A percentile compares a stretch with the other conserved stretches of the same genome.
Conservation (phyloP, 2,113 vertebrate genomes). For the Larimichthys polyactis region DNA sequence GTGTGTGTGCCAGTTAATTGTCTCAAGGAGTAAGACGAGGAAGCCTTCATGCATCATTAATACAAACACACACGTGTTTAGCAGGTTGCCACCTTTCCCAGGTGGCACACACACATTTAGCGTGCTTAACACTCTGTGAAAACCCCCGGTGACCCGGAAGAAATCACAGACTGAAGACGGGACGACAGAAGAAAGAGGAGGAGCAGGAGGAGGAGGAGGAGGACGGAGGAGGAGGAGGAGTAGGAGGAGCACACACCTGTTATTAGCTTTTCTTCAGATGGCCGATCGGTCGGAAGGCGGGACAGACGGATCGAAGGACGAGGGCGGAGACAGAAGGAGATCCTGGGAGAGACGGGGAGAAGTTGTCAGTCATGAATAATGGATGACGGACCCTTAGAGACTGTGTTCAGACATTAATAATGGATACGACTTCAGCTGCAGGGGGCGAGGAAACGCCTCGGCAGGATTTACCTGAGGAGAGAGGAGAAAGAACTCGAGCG, state of each 20-base stretch:
- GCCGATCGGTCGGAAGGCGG: conserved; percentile 22
- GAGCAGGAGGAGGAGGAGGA: neutral
- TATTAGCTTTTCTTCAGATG: conserved; percentile 80
- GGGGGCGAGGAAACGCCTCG: conserved; percentile 43
- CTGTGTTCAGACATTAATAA: conserved; percentile 78
- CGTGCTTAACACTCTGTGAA: conserved; percentile 45
- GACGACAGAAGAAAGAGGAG: conserved; percentile 35
- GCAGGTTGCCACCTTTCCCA: conserved; percentile 57
- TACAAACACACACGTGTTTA: conserved; percentile 61
- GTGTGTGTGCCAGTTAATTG: conserved; percentile 10
- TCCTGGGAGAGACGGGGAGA: conserved; percentile 67
- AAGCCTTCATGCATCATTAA: conserved; percentile 57
- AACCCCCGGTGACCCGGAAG: conserved; percentile 46
- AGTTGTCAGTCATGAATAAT: conserved; percentile 77
- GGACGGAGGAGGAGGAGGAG: conserved; percentile 23
- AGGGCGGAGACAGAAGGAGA: conserved; percentile 60
- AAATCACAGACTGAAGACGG: conserved; percentile 50
- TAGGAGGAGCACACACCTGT: conserved; percentile 72
- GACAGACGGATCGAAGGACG: conserved; percentile 24
- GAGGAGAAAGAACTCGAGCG: conserved; percentile 1
- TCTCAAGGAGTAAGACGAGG: conserved; percentile 44
- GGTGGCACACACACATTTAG: conserved; percentile 46
- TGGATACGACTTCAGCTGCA: conserved; percentile 72
- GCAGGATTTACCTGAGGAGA: conserved; percentile 51
- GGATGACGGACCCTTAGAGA: conserved; percentile 70